Percentiles rank a stretch among this genome's conserved stretches.
Conservation (phyloP, 1,140 invertebrate genomes). For the Tetramorium alpestre region DNA sequence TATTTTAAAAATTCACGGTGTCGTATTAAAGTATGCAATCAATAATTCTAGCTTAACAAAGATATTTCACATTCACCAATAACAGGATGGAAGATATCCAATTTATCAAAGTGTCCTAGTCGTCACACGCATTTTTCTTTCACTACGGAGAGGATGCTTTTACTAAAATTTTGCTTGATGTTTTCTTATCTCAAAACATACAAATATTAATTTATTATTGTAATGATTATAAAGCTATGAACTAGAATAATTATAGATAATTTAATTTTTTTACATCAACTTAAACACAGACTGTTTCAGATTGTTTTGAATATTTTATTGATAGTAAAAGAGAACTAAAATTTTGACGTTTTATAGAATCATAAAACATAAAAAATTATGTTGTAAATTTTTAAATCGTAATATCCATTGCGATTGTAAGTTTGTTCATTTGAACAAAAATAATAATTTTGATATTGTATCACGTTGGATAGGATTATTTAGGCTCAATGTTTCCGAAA, state of each 20-base stretch:
- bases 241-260: not conserved
- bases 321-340: not conserved
- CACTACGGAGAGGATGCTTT: not conserved
- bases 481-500: conserved; percentile 16
- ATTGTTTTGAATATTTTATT: not conserved
- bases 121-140: not conserved
- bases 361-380: not conserved
- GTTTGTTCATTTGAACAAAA: not conserved
- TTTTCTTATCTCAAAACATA: not conserved
- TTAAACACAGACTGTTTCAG: not conserved
- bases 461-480: not conserved
- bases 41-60: conserved; percentile 27
- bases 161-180: not conserved
- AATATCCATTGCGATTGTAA: not conserved
- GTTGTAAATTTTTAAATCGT: not conserved
- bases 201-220: not conserved
- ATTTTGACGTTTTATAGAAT: not conserved
- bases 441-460: conserved; percentile 36
- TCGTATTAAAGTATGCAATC: conserved; percentile 68
- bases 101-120: not conserved
- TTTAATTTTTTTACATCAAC: not conserved
- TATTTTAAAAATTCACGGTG: conserved; percentile 78
- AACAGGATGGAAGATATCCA: not conserved
- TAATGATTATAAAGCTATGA: not conserved
- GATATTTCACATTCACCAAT: not conserved